phyloP scores from a whole-genome alignment of 23 tunicate species.

The Oikopleura albicans region DNA sequence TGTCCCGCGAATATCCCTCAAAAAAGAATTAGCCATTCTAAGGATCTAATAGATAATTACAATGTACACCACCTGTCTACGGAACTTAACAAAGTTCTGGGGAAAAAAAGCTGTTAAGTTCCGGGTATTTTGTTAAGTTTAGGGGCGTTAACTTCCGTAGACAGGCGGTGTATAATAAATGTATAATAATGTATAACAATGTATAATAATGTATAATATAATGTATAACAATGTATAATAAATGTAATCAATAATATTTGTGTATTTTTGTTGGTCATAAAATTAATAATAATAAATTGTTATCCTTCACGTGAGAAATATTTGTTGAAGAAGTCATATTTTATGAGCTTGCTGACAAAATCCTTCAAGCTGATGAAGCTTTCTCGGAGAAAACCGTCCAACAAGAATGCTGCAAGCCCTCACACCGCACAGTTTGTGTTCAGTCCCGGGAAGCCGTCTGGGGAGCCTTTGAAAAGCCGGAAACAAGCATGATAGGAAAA shows the following conservation, averaged over 20 bases:
- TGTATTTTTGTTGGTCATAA: no score
- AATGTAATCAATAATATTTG: neutral
- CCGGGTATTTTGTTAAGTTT: no score
- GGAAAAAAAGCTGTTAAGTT: no score
- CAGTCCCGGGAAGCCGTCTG: neutral
- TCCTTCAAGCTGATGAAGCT: neutral
- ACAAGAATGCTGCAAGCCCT: neutral
- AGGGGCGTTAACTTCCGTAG: no score
- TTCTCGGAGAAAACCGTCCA: neutral
- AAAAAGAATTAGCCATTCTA: no score
- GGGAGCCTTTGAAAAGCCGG: neutral
- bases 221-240: neutral
- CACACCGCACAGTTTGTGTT: neutral
- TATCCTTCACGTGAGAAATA: no score
- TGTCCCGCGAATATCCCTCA: no score
- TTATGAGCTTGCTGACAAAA: neutral
- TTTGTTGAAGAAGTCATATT: slow-evolving; percentile 16
- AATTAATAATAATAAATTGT: no score
- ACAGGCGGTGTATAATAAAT: no score
- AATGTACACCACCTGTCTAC: no score
- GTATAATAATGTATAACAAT: neutral
- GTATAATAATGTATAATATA: neutral
- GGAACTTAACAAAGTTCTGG: no score
- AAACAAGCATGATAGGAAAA: neutral
- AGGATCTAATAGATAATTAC: no score